A percentile compares a stretch with the other conserved stretches of the same genome.
Evolutionary conservation across 2,888 invertebrate species (phyloP).

Genomic region (Vesta saturnalis): DNA sequence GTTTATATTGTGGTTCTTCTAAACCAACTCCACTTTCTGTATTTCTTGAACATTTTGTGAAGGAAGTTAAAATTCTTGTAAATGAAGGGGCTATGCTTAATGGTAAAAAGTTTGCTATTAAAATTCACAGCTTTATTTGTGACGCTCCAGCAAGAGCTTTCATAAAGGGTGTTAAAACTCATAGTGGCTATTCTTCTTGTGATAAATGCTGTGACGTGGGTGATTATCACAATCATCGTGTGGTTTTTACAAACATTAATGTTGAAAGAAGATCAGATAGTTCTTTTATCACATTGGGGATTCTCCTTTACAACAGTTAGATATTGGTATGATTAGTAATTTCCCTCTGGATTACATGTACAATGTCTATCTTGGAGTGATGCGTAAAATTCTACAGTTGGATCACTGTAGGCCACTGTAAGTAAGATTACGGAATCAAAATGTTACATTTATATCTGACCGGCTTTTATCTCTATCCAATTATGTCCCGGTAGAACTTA

Average conservation of each 20-base stretch:
- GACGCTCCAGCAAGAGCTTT: too few species aligned
- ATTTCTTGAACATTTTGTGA: conserved; percentile 37
- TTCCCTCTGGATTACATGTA: conserved; percentile 26
- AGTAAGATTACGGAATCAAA: neutral
- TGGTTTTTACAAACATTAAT: too few species aligned
- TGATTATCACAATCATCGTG: conserved; percentile 12
- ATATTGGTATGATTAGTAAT: too few species aligned
- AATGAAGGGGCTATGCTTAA: conserved; percentile 13
- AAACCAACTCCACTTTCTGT: too few species aligned
- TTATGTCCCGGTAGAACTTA: conserved; percentile 27
- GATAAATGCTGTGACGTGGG: conserved; percentile 20
- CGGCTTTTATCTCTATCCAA: neutral
- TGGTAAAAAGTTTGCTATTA: too few species aligned
- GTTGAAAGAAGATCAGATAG: too few species aligned
- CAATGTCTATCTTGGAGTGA: conserved; percentile 22
- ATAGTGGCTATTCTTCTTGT: too few species aligned
- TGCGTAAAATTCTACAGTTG: conserved; percentile 20
- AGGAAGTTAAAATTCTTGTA: conserved; percentile 27
- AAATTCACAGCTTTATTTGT: too few species aligned
- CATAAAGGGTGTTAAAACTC: too few species aligned
- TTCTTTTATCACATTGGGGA: conserved; percentile 15
- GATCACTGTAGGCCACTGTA: conserved; percentile 4
- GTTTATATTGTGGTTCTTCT: too few species aligned
- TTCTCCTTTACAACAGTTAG: conserved; percentile 13
- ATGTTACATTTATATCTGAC: neutral